Conservation (phyloP, 2,113 vertebrate species). For the Sphaerodactylus townsendi region DNA sequence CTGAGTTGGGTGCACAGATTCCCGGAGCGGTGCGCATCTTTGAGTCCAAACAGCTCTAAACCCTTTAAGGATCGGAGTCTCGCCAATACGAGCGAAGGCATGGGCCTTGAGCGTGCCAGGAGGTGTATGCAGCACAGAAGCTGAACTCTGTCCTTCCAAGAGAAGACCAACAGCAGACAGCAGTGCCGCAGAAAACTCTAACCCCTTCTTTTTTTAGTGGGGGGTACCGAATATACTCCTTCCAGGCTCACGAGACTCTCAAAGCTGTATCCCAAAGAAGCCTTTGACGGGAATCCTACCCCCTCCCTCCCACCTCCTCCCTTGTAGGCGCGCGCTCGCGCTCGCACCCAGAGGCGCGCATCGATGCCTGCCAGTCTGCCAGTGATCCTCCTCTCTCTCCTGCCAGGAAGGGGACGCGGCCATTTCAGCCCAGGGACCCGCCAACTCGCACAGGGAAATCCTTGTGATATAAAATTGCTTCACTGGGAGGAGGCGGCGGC, state of each 20-base stretch:
- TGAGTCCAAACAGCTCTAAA: not conserved
- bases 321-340: no score
- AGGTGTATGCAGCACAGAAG: not conserved
- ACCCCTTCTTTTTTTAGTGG: not conserved
- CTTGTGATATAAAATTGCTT: not conserved
- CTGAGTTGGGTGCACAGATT: not conserved
- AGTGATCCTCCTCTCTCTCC: fast-evolving
- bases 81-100: no score
- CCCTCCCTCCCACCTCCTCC: no score
- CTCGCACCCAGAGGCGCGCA: no score
- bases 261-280: not conserved
- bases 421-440: not conserved
- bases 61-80: no score
- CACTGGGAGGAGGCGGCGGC: not conserved
- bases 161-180: not conserved
- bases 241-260: not conserved
- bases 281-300: not conserved
- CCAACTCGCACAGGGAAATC: not conserved
- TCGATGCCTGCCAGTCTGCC: not conserved
- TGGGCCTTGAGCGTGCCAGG: no score
- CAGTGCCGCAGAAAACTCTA: not conserved
- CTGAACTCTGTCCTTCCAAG: not conserved
- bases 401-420: not conserved
- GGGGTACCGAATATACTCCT: not conserved
- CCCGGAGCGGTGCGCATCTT: no score